Base-by-base conservation (phyloP, 1,140 invertebrate species). In the Bombus sibiricus region DNA sequence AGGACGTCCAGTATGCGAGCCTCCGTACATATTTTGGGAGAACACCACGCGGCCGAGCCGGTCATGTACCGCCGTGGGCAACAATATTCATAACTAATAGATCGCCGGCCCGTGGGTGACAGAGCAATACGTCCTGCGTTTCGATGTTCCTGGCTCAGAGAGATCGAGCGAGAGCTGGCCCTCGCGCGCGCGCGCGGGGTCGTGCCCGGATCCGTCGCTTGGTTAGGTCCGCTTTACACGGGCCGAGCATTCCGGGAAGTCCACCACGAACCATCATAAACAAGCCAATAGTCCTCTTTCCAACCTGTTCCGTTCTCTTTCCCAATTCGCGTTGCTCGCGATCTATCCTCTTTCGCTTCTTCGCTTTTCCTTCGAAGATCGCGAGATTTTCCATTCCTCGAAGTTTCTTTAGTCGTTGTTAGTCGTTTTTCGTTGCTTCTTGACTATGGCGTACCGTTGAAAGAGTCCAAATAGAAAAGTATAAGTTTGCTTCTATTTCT, bases 51-150 rank as follows among this genome's bases (percentile, higher is more conserved):
- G 84, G 89, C 76, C 88, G 77, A 80, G 89, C 86, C 86, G 91
- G 89, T 91, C 93, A 92, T 94, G 94, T 94, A 94, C 92, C 93
- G 94, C 94, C 93, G 90, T 94, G 93, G 93, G 93, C 94, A 94
- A 94, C 93, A 85, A 94, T 94, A 94, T 94, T 94, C 93, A 94
- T 94, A 94, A 94, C 94, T 94, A 94, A 94, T 94, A 94, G 94
- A 94, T 94, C 93, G 93, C 92, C 92, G 91, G 92, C 87, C 89
- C 83, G 88, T 90, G 93, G 91, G 92, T 94, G 94, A 94, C 93
- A 94, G 94, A 94, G 94, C 94, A 93, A 94, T 94, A 94, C 93
- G 93, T 94, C 93, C 88, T 93, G 92, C 88, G 91, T 92, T 93
- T 93, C 93, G 92, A 94, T 93, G 92, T 92, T 93, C 92, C 87